A percentile compares a stretch with the other conserved stretches of the same genome.
phyloP scores from a whole-genome alignment of 2,888 invertebrate genomes.

The Lydus trimaculatus region DNA sequence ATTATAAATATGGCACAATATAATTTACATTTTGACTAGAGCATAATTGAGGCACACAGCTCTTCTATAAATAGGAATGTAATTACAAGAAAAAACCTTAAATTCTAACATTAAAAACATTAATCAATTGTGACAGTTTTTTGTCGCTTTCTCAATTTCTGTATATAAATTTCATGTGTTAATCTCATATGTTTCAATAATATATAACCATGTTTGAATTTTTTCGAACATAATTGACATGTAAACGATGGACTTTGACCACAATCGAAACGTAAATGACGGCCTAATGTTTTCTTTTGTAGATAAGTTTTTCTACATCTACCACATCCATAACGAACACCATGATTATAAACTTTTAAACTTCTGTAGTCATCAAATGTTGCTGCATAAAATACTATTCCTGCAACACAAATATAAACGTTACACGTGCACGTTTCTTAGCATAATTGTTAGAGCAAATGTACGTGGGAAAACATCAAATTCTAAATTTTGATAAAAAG shows the following conservation, averaged over 20 bases:
- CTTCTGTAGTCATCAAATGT: slow-evolving; percentile 55
- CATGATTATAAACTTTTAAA: slow-evolving; percentile 52
- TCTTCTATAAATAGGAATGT: slow-evolving; percentile 21
- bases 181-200: slow-evolving; percentile 54
- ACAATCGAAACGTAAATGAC: slow-evolving; percentile 63
- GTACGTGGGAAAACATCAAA: slow-evolving; percentile 16
- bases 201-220: slow-evolving; percentile 55
- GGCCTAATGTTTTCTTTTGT: slow-evolving; percentile 57
- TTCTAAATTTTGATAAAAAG: slow-evolving; percentile 21
- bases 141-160: slow-evolving; percentile 46
- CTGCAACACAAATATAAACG: slow-evolving; percentile 41
- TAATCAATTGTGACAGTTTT: slow-evolving; percentile 29
- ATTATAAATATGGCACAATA: slow-evolving; percentile 23
- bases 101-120: slow-evolving; percentile 13
- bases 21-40: slow-evolving; percentile 12
- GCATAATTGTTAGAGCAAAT: neutral
- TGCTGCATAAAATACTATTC: slow-evolving; percentile 52
- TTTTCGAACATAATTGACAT: slow-evolving; percentile 53
- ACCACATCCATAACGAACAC: slow-evolving; percentile 54
- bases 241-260: slow-evolving; percentile 56
- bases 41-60: slow-evolving; percentile 27
- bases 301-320: slow-evolving; percentile 56
- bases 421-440: neutral
- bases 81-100: neutral
- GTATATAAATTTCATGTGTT: slow-evolving; percentile 50